phyloP scores from a whole-genome alignment of 2,113 vertebrate genomes.

The Salminus brasiliensis region DNA sequence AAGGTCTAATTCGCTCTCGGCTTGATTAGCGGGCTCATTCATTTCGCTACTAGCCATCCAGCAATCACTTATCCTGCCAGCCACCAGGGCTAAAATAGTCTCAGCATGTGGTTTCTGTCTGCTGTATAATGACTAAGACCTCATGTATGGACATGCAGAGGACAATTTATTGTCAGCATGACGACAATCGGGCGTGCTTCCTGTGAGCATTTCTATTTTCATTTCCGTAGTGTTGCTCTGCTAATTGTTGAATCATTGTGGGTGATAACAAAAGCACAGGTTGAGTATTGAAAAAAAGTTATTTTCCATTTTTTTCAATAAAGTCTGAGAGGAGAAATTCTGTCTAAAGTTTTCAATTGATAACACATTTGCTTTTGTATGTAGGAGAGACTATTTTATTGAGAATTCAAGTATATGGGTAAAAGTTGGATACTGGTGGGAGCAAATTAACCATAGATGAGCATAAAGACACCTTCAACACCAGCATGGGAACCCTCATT shows the following conservation, averaged over 20 bases:
- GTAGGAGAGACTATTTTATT: too few relatives aligned
- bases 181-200: not conserved
- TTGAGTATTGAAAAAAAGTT: not conserved
- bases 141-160: conserved; percentile 29
- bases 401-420: too few relatives aligned
- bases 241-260: not conserved
- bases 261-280: not conserved
- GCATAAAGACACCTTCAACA: too few relatives aligned
- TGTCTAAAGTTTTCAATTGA: not conserved
- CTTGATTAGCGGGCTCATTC: conserved; percentile 52
- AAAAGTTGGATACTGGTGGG: too few relatives aligned
- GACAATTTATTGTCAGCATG: conserved; percentile 1
- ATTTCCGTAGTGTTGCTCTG: not conserved
- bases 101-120: conserved; percentile 18
- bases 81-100: conserved; percentile 38
- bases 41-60: conserved; percentile 23
- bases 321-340: not conserved
- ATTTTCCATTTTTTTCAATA: too few relatives aligned
- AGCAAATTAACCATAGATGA: too few relatives aligned
- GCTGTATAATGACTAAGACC: conserved; percentile 12
- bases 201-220: not conserved
- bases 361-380: too few relatives aligned
- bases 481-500: too few relatives aligned
- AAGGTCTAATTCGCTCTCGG: conserved; percentile 44
- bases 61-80: conserved; percentile 46